Evolutionary conservation across 2,888 invertebrate species (phyloP).

Genomic region (Eupithecia exiguata): DNA sequence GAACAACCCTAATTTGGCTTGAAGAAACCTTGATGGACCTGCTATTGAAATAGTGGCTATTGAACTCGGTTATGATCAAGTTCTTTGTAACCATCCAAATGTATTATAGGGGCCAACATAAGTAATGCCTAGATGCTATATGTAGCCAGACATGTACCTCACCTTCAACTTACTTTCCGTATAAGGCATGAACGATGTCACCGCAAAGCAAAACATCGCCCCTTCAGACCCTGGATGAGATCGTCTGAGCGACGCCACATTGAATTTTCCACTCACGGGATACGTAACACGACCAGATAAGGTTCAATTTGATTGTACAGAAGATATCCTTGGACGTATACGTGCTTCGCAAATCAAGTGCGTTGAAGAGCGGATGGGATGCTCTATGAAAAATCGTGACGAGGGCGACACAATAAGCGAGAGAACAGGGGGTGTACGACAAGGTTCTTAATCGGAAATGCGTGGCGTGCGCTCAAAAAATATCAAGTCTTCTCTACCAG

Average conservation of each 20-base stretch:
- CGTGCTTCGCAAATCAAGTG: conserved; percentile 83
- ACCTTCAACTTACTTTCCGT: conserved; percentile 70
- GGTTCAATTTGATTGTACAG: conserved; percentile 53
- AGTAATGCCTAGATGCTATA: background rate
- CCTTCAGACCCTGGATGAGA: conserved; percentile 60
- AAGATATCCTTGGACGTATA: conserved; percentile 54
- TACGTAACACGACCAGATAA: conserved; percentile 54
- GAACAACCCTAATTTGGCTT: background rate
- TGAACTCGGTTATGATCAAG: background rate
- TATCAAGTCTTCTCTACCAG: conserved; percentile 38
- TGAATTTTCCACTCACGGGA: conserved; percentile 45
- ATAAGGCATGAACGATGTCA: conserved; percentile 69
- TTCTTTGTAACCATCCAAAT: conserved; percentile 43
- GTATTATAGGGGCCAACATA: conserved; percentile 34
- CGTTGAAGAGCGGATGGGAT: conserved; percentile 77
- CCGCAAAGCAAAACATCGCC: conserved; percentile 75
- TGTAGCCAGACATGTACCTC: conserved; percentile 64
- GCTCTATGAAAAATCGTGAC: conserved; percentile 80
- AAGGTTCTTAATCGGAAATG: conserved; percentile 79
- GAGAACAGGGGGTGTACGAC: conserved; percentile 60
- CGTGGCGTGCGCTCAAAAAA: conserved; percentile 49
- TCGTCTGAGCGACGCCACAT: conserved; percentile 61
- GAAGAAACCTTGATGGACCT: background rate
- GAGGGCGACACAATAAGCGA: conserved; percentile 76
- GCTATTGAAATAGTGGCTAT: conserved; percentile 4